phyloP scores from a whole-genome alignment of 2,888 invertebrate genomes.

The Flexamia atlantica region DNA sequence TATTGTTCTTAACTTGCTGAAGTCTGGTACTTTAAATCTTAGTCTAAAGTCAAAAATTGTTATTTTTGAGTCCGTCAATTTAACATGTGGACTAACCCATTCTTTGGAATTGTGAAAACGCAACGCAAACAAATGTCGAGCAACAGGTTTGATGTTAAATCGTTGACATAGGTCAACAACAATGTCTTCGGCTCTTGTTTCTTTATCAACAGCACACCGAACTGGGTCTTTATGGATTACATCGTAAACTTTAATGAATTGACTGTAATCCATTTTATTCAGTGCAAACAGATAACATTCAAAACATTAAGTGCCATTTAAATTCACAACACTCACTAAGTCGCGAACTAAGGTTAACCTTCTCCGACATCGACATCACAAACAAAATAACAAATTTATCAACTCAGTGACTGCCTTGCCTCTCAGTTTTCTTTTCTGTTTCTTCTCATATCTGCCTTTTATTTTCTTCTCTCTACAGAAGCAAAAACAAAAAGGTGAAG shows the following conservation, averaged over 20 bases:
- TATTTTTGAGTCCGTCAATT: constrained; percentile 75
- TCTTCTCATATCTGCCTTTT: no score
- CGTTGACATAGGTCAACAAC: constrained; percentile 84
- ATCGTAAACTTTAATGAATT: constrained; percentile 59
- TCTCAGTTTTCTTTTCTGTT: no score
- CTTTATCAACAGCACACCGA: constrained; percentile 64
- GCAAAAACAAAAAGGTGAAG: no score
- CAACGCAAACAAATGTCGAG: constrained; percentile 88
- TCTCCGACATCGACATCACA: no score
- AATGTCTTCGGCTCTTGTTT: constrained; percentile 82
- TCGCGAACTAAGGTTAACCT: no score
- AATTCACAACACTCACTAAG: neutral
- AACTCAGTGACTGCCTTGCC: no score
- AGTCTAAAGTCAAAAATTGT: constrained; percentile 84
- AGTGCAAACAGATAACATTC: neutral
- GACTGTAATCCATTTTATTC: constrained; percentile 59
- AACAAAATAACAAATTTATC: no score
- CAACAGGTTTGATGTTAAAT: constrained; percentile 85
- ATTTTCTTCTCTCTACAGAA: no score
- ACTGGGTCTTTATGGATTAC: constrained; percentile 55
- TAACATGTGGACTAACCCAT: constrained; percentile 84
- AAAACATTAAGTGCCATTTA: neutral
- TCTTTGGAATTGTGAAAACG: constrained; percentile 81
- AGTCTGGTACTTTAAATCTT: constrained; percentile 85
- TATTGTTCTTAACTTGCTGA: constrained; percentile 80